phyloP scores from a whole-genome alignment of 2,888 invertebrate genomes.

The Phasia obesa region DNA sequence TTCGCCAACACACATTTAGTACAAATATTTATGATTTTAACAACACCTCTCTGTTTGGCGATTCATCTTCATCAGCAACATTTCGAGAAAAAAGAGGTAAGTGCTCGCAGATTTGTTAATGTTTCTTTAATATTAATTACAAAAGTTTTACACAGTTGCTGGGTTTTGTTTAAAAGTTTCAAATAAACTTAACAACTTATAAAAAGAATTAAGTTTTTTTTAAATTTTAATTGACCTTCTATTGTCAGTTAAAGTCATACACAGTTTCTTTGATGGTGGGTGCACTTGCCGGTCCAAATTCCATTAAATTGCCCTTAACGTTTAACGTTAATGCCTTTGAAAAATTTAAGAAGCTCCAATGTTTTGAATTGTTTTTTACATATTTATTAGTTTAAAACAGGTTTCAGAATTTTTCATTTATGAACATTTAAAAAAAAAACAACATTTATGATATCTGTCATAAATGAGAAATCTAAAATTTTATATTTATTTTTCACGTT shows the following conservation, averaged over 20 bases:
- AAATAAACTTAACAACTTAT: not conserved
- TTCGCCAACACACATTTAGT: conserved; percentile 53
- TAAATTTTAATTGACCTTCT: conserved; percentile 49
- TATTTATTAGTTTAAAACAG: not conserved
- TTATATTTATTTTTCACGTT: too few species aligned
- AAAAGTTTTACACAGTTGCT: conserved; percentile 2
- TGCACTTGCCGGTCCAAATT: conserved; percentile 26
- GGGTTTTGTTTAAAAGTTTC: not conserved
- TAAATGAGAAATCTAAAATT: too few species aligned
- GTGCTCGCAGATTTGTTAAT: conserved; percentile 28
- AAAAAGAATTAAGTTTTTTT: conserved; percentile 47
- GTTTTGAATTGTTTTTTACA: not conserved
- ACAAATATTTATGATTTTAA: conserved; percentile 49
- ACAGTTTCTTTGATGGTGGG: conserved; percentile 19
- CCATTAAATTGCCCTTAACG: conserved; percentile 42
- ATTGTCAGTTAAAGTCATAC: conserved; percentile 23
- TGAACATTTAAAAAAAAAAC: too few species aligned
- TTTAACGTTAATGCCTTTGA: not conserved
- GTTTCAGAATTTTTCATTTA: too few species aligned
- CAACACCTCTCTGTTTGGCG: conserved; percentile 40
- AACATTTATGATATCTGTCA: too few species aligned
- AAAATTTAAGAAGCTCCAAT: not conserved
- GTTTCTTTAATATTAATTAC: conserved; percentile 27
- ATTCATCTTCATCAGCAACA: conserved; percentile 50
- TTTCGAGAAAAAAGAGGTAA: conserved; percentile 71